Evolutionary conservation across 2,797 vertebrate genomes (phyloP).

Genomic region (Takifugu ocellatus): DNA sequence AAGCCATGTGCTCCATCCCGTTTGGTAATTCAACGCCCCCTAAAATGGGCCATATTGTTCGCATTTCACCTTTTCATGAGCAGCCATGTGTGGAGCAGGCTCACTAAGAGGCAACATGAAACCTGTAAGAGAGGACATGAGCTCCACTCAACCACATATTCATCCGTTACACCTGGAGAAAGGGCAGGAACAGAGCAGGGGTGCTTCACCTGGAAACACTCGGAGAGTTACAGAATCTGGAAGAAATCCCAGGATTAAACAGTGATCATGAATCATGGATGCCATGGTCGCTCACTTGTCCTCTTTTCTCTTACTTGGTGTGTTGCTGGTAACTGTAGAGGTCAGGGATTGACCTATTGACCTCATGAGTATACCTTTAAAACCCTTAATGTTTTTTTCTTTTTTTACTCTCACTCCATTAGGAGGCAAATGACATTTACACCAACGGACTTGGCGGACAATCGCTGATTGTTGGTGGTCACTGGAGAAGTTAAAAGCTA

Average conservation of each 20-base stretch:
- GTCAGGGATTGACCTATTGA: too few species aligned
- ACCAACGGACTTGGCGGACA: constrained; percentile 28
- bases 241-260: too few species aligned
- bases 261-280: constrained; percentile 9
- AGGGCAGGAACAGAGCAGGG: background rate
- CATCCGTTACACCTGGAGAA: background rate
- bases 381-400: too few species aligned
- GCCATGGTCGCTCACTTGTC: too few species aligned
- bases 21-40: background rate
- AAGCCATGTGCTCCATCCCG: too few species aligned
- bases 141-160: background rate
- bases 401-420: too few species aligned
- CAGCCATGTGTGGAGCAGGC: background rate
- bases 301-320: too few species aligned
- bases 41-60: background rate
- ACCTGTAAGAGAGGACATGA: background rate
- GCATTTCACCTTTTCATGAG: background rate
- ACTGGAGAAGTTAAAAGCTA: constrained; percentile 47
- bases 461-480: constrained; percentile 49
- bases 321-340: too few species aligned
- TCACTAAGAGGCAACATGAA: background rate
- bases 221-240: too few species aligned
- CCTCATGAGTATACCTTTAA: too few species aligned
- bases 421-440: constrained; percentile 3
- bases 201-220: too few species aligned